Base-by-base conservation (phyloP, 2,113 vertebrate genomes). In the Tachuris rubrigastra region DNA sequence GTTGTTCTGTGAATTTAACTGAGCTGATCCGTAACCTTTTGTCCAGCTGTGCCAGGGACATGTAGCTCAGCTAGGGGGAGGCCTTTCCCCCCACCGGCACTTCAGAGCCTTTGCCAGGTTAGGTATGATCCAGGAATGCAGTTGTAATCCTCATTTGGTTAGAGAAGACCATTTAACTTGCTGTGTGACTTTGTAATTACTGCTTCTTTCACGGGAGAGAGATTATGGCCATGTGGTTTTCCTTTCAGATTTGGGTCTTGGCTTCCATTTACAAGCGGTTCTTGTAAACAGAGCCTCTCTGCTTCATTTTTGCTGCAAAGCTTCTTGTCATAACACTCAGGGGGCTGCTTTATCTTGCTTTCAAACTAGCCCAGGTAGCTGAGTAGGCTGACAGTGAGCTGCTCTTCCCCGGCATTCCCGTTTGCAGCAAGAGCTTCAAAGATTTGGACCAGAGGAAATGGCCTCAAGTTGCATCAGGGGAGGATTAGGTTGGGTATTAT, bases 271-370 rank as follows among this genome's bases (percentile, higher is more conserved):
- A 96, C 90, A 96, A 95, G 86, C 5, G 0, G 52, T 58, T 96
- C 80, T 90, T 97, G 86, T 97, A 97, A 97, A 97, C 95, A 92
- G 81, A 91, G 47, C 55, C 68, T 85, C 76, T 79, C 76, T 95
- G 88, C 66, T 95, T 95, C 85, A 41, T 93, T 96, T 92, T 96
- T 90, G 80, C 62, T 95, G 87, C 86, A 95, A 97, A 73, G 31
- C 56, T 89, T 81, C 95, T 87, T 97, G 96, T 97, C 96, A 97
- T 96, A 97, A 97, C 96, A 96, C 76, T 95, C 4, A 0, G 58
- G 35, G 41, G 23, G 65, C 86, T 95, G 83, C 60, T 96, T 96
- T 94, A 90, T 96, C 72, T 93, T 97, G 55, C 90, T 82, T 90
- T 83, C 66, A 68, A 19, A 68, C 4, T 9, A 71, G 31, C 22